A percentile compares a stretch with the other conserved stretches of the same genome.
phyloP scores from a whole-genome alignment of 2,797 vertebrate genomes.

The Threskiornis aethiopicus region DNA sequence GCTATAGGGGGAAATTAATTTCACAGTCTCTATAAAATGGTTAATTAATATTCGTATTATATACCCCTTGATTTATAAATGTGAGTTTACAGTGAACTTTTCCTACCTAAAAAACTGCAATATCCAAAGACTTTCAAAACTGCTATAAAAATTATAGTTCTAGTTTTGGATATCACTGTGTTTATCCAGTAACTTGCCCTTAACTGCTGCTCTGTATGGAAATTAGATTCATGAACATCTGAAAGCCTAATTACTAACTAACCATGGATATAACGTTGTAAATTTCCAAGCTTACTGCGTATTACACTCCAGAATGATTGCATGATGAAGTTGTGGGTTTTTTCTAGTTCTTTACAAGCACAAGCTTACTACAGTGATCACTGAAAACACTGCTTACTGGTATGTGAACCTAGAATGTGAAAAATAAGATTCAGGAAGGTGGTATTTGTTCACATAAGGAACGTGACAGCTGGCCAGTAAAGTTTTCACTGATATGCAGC shows the following conservation, averaged over 20 bases:
- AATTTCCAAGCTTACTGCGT: neutral
- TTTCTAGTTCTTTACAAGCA: slow-evolving; percentile 10
- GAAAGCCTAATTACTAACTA: slow-evolving; percentile 44
- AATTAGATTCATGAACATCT: slow-evolving; percentile 36
- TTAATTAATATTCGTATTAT: slow-evolving; percentile 21
- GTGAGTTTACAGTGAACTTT: neutral
- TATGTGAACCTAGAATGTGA: slow-evolving; percentile 8
- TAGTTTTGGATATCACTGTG: neutral
- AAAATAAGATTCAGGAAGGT: neutral
- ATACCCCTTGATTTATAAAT: slow-evolving; percentile 31
- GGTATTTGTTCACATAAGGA: slow-evolving; percentile 20
- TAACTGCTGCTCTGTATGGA: slow-evolving; percentile 3
- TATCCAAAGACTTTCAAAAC: neutral
- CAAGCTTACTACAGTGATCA: neutral
- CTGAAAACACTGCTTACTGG: slow-evolving; percentile 18
- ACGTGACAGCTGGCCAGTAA: neutral
- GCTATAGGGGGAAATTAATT: neutral
- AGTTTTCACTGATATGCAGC: slow-evolving; percentile 23
- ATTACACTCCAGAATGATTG: neutral
- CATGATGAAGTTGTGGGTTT: neutral
- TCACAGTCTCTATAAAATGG: neutral
- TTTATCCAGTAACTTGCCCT: slow-evolving; percentile 18
- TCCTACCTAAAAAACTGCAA: neutral
- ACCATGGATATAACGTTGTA: neutral
- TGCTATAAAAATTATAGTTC: neutral